Conservation (phyloP, 2,888 invertebrate species). For the Physocephala rufipes region DNA sequence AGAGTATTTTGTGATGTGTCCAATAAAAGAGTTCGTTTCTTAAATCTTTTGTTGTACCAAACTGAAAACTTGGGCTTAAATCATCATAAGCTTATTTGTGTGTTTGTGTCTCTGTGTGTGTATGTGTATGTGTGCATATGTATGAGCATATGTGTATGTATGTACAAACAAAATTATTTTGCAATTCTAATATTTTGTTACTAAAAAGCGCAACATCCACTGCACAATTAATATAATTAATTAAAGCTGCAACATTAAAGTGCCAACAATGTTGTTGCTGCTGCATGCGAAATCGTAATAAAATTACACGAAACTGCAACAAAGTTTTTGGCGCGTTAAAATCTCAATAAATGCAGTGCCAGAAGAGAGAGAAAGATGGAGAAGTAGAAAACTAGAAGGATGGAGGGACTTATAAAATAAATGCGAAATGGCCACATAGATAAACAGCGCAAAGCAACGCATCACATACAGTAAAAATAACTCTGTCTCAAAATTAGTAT, state of each 20-base stretch:
- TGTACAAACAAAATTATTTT: neutral
- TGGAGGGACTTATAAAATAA: too few species aligned
- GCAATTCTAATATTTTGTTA: conserved; percentile 14
- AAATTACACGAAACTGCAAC: conserved; percentile 8
- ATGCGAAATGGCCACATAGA: too few species aligned
- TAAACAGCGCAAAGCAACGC: too few species aligned
- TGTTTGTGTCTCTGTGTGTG: neutral
- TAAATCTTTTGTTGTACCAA: conserved; percentile 21
- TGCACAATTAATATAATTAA: conserved; percentile 7
- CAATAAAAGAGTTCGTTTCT: neutral
- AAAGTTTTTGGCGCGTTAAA: neutral
- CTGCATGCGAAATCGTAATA: conserved; percentile 8
- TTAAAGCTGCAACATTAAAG: neutral
- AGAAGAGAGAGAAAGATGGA: too few species aligned
- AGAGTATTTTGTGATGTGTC: too few species aligned
- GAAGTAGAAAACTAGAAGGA: too few species aligned
- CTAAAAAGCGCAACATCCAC: neutral
- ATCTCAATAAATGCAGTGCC: too few species aligned
- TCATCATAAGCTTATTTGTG: too few species aligned
- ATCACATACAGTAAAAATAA: too few species aligned
- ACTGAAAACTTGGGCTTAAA: neutral
- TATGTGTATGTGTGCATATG: neutral
- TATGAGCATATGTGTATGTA: neutral
- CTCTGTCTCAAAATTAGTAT: too few species aligned
- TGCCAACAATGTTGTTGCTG: conserved; percentile 18